Evolutionary conservation across 2,888 invertebrate species (phyloP), one percentile per base, ranked within the genome.

Genomic region (Yponomeuta sedellus): DNA sequence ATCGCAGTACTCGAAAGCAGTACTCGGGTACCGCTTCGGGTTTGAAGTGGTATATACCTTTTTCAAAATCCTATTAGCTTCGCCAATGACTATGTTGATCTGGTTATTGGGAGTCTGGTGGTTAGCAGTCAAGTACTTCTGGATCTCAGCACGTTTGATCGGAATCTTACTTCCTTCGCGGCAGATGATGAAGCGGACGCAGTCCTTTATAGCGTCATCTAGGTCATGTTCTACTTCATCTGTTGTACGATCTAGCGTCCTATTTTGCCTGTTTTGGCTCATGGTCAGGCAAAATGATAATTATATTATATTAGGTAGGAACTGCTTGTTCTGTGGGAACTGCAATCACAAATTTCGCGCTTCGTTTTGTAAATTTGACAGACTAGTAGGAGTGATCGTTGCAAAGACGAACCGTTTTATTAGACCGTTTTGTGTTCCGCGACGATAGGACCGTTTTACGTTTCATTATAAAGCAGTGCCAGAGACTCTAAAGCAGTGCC

Each of bases 141-240:
- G 67, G 39, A 91, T 83, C 71, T 90, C 89, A 1, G 77, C 70
- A 6, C 83, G 78, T 72, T 83, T 86, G 19, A 91, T 80, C 0
- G 88, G 89, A 64, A 83, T 74, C 74, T 90, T 90, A 68, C 86
- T 87, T 20, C 85, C 83, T 79, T 89, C 87, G 0, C 87, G 77
- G 69, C 78, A 83, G 12, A 88, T 40, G 34, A 91, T 79, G 66
- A 73, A 89, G 10, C 85, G 80, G 8, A 85, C 87, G 66, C 90
- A 91, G 71, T 88, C 86, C 19, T 76, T 80, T 6, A 84, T 76
- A 2, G 82, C 71, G 16, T 79, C 78, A 12, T 78, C 76, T 0
- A 77, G 67, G 10, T 69, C 70, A 2, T 68, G 71, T 16, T 68
- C 66, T 1, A 28, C 66, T 34, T 66, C 68, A 3, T 72, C 68